A percentile compares a stretch with the other conserved stretches of the same genome.
Evolutionary conservation across 2,888 invertebrate genomes (phyloP).

Genomic region (Caenorhabditis wallacei): DNA sequence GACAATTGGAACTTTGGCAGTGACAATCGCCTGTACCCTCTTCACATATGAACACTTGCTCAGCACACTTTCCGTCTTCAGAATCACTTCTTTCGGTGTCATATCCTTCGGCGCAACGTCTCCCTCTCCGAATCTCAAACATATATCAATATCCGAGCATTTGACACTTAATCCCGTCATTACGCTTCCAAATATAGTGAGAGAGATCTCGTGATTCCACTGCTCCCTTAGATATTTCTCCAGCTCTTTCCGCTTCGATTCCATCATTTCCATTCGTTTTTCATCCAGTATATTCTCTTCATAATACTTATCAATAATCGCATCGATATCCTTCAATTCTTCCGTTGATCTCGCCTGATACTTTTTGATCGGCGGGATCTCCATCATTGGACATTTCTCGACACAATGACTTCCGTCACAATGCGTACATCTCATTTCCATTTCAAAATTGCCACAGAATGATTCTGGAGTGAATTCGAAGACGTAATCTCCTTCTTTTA

Average conservation of each 20-base stretch:
- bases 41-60: conserved; percentile 10
- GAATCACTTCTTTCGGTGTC: conserved; percentile 43
- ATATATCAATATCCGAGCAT: conserved; percentile 86
- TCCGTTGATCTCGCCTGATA: conserved; percentile 30
- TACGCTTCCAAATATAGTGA: conserved; percentile 86
- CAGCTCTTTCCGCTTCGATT: conserved; percentile 48
- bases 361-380: conserved; percentile 49
- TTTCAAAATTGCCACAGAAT: conserved; percentile 43
- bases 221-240: conserved; percentile 16
- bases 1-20: conserved; percentile 87
- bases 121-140: conserved; percentile 85
- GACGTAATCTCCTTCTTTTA: background rate
- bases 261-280: conserved; percentile 18
- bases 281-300: conserved; percentile 23
- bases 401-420: conserved; percentile 69
- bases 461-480: conserved; percentile 22
- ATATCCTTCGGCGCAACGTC: conserved; percentile 69
- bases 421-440: conserved; percentile 66
- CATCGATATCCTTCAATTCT: conserved; percentile 53
- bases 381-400: conserved; percentile 67
- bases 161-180: conserved; percentile 86
- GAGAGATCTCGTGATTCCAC: background rate
- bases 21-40: conserved; percentile 75
- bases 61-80: conserved; percentile 10
- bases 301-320: conserved; percentile 55